These are phyloP conservation scores for Campoplex capitator DNA, from an alignment of 2,888 invertebrate species.

Conservation along the genomic window DNA sequence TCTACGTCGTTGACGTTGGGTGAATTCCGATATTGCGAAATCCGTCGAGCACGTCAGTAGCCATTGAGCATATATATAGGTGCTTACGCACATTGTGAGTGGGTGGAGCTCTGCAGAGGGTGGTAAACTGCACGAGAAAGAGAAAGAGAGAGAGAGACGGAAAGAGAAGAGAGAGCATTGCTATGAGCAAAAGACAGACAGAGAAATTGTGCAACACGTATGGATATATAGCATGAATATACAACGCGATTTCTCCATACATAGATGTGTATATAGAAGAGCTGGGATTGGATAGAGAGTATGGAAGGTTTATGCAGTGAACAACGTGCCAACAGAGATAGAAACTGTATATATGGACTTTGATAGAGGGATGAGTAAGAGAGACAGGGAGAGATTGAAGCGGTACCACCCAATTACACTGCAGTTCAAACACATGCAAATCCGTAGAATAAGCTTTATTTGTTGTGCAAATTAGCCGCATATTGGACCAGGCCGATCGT, in stretches of 20 bases:
- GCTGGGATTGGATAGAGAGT: slow-evolving; percentile 49
- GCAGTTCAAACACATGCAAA: slow-evolving; percentile 85
- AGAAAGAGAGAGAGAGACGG: slow-evolving; percentile 12
- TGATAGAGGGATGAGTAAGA: slow-evolving; percentile 46
- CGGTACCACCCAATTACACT: slow-evolving; percentile 84
- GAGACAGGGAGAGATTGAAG: slow-evolving; percentile 65
- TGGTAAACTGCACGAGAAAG: slow-evolving; percentile 48
- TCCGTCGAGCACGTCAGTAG: slow-evolving; percentile 72
- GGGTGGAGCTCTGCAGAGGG: slow-evolving; percentile 50
- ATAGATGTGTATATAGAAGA: slow-evolving; percentile 19
- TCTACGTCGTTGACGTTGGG: slow-evolving; percentile 57
- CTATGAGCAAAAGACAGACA: slow-evolving; percentile 60
- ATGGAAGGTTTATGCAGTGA: slow-evolving; percentile 41
- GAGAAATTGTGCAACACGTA: slow-evolving; percentile 55
- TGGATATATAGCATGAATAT: neutral
- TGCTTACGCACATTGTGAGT: slow-evolving; percentile 40
- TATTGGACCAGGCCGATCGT: slow-evolving; percentile 81
- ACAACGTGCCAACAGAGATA: slow-evolving; percentile 64
- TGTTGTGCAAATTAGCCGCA: slow-evolving; percentile 85
- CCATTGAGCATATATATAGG: slow-evolving; percentile 63
- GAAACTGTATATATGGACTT: slow-evolving; percentile 35
- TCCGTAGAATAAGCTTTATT: slow-evolving; percentile 85
- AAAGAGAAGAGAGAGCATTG: slow-evolving; percentile 44
- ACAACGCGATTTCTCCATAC: slow-evolving; percentile 14
- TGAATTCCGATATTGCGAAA: slow-evolving; percentile 75